Percentiles rank a stretch among this genome's conserved stretches.
Conservation (phyloP, 2,888 invertebrate species). For the Cetonia aurata region DNA sequence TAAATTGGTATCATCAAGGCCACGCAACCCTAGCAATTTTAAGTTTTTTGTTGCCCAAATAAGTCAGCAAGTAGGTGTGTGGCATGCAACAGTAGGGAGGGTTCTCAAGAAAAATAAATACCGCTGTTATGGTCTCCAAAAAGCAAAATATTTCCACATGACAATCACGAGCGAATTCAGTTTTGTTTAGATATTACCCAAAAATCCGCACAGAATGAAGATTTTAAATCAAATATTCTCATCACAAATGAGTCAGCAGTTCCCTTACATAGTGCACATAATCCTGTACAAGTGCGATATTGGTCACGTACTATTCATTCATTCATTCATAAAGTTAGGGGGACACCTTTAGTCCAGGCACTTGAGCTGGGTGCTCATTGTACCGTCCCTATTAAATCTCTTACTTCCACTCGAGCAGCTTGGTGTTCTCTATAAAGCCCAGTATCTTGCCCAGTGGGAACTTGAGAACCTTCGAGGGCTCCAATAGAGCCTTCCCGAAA, state of each 20-base stretch:
- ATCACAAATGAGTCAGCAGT: not conserved
- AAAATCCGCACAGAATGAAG: not conserved
- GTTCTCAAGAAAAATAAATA: conserved; percentile 9
- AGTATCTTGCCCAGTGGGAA: too few relatives aligned
- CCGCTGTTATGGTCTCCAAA: not conserved
- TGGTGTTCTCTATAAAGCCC: too few relatives aligned
- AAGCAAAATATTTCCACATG: too few relatives aligned
- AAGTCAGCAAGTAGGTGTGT: not conserved
- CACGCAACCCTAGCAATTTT: not conserved
- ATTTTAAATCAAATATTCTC: not conserved
- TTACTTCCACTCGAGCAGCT: too few relatives aligned
- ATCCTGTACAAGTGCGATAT: too few relatives aligned
- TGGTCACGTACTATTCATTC: too few relatives aligned
- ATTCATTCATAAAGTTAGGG: too few relatives aligned
- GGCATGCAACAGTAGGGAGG: not conserved
- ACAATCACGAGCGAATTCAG: conserved; percentile 2
- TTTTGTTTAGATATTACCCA: conserved; percentile 1
- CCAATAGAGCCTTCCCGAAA: too few relatives aligned
- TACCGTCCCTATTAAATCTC: too few relatives aligned
- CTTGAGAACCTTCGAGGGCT: too few relatives aligned
- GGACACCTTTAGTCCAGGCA: too few relatives aligned
- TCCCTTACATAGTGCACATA: not conserved
- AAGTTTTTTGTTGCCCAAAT: not conserved
- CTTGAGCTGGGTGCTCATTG: too few relatives aligned
- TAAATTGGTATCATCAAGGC: conserved; percentile 2